Evolutionary conservation across 2,888 invertebrate species (phyloP), one percentile per base, ranked within the genome.

Genomic region (Seira sanloemensis): DNA sequence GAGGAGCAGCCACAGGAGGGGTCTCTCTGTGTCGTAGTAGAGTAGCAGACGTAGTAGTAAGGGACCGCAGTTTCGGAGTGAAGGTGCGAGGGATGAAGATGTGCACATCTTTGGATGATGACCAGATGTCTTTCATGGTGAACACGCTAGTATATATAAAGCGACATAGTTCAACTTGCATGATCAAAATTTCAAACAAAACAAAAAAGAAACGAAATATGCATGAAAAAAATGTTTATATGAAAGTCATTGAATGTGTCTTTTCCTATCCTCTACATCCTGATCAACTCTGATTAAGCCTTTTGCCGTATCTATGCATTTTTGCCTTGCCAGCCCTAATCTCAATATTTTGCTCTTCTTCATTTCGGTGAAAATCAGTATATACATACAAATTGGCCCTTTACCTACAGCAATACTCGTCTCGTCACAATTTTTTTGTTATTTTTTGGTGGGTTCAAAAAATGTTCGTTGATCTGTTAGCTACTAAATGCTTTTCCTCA

Each of bases 121-220:
- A 78, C 82, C 82, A 83, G 82, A 83, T 83, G 76, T 67, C 67
- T 67, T 76, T 76, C 66, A 54, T 76, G 76, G 67, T 54, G 82
- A 83, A 77, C 72, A 24, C 77, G 82, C 82, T 83, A 83, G 72
- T 83, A 83, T 50, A 50, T 50, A 50, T 83, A 83, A 83, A 83
- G 77, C 82, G 77, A 83, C 77, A 76, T 67, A 50, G 18, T 67
- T 76, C 67, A 76, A 67, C 67, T 76, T 67, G 76, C 76, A 76
- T 66, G 75, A 75, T 75, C 75, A 75, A n/a, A n/a, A 65, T 65
- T 75, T 75, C 25, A 65, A 18, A 26, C 65, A 37, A 72, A 46
- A 65, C 62, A 66, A 65, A 19, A 50, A 7, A 50, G 5, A 12
- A 50, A 2, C n/a, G 12, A 37, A 37, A 37, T 37, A 7, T 37